Evolutionary conservation across 1,140 invertebrate species (phyloP).

Genomic region (Brachionus paranguensis): DNA sequence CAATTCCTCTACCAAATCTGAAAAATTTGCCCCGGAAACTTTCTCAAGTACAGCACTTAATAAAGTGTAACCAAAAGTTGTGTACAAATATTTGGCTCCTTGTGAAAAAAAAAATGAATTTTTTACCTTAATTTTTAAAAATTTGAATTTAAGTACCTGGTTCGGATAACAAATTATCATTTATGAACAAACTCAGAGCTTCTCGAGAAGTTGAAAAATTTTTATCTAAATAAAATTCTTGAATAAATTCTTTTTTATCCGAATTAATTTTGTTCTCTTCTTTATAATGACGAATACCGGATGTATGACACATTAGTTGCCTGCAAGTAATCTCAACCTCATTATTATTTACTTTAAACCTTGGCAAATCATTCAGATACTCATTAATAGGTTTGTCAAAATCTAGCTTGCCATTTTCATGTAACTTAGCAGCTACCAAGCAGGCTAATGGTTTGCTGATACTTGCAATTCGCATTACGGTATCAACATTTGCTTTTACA

Average conservation of each 20-base stretch:
- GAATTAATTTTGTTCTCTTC: slow-evolving; percentile 46
- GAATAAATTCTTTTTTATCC: slow-evolving; percentile 42
- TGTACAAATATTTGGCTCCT: slow-evolving; percentile 60
- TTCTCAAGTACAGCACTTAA: slow-evolving; percentile 61
- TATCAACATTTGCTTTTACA: slow-evolving; percentile 55
- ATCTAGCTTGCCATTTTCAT: slow-evolving; percentile 60
- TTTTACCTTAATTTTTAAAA: background rate
- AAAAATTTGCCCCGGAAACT: slow-evolving; percentile 50
- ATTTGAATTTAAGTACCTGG: slow-evolving; percentile 57
- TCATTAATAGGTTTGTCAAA: slow-evolving; percentile 61
- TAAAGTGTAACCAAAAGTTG: slow-evolving; percentile 62
- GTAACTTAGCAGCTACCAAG: slow-evolving; percentile 58
- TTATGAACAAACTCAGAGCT: slow-evolving; percentile 60
- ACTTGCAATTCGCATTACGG: slow-evolving; percentile 63
- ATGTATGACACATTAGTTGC: slow-evolving; percentile 58
- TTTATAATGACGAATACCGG: slow-evolving; percentile 61
- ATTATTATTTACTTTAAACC: slow-evolving; percentile 49
- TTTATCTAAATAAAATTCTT: slow-evolving; percentile 55
- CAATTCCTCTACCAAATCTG: slow-evolving; percentile 52
- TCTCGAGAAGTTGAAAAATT: slow-evolving; percentile 56
- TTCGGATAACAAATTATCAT: slow-evolving; percentile 60
- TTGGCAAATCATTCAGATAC: slow-evolving; percentile 59
- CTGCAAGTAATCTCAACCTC: slow-evolving; percentile 56
- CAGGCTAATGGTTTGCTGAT: slow-evolving; percentile 64
- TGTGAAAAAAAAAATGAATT: background rate